phyloP scores from a whole-genome alignment of 2,113 vertebrate genomes.

The Centropus unirufus region DNA sequence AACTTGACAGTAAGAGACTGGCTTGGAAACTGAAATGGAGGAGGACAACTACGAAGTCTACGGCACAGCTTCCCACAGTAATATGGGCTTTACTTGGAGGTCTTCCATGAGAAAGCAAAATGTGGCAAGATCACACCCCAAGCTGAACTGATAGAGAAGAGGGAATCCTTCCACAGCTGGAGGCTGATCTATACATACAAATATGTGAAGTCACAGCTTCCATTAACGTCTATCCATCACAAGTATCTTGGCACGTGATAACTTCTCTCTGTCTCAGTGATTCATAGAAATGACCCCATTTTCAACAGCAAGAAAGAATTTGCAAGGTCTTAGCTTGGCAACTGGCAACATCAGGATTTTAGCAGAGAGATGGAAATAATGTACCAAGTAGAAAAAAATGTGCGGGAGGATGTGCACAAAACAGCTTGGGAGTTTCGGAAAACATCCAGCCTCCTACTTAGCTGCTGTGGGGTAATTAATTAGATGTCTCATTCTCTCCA shows the following conservation, averaged over 20 bases:
- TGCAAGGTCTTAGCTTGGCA: not conserved
- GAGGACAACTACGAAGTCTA: not conserved
- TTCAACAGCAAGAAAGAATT: not conserved
- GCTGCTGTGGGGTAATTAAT: slow-evolving; percentile 52
- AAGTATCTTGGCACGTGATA: not conserved
- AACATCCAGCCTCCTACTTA: slow-evolving; percentile 48
- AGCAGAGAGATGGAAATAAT: slow-evolving; percentile 38
- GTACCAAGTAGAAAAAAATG: slow-evolving; percentile 37
- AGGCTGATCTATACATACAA: slow-evolving; percentile 26
- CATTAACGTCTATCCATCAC: not conserved
- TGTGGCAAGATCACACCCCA: not conserved
- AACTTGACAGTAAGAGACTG: not conserved
- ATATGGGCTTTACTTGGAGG: not conserved
- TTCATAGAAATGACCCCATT: not conserved
- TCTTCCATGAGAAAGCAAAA: slow-evolving; percentile 34
- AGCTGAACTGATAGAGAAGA: slow-evolving; percentile 1
- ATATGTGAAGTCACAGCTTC: slow-evolving; percentile 45
- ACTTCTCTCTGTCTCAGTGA: not conserved
- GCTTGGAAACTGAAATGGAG: not conserved
- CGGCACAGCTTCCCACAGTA: slow-evolving; percentile 6
- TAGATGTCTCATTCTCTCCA: slow-evolving; percentile 32
- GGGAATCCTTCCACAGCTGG: slow-evolving; percentile 36
- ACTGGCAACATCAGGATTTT: not conserved
- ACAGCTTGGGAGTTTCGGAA: slow-evolving; percentile 48
- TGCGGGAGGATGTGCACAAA: slow-evolving; percentile 36